Percentiles rank a stretch among this genome's conserved stretches.
These are phyloP conservation scores for Danio rerio DNA, from an alignment of 2,113 vertebrate genomes.

Conservation along the genomic window GRCz12tu NC_133178.1:26876501-26877000, in stretches of 20 bases:
- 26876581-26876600: background rate
- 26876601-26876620: background rate
- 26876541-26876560: background rate
- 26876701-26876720: constrained; percentile 21
- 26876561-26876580: background rate
- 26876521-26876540: background rate
- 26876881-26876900: background rate
- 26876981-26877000: constrained; percentile 47
- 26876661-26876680: background rate
- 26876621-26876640: background rate
- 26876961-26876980: constrained; percentile 51
- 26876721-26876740: constrained; percentile 4
- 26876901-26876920: constrained; percentile 11
- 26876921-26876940: constrained; percentile 53
- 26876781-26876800: constrained; percentile 83
- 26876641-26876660: background rate
- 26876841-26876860: constrained; percentile 19
- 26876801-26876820: constrained; percentile 83
- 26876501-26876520: background rate
- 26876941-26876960: constrained; percentile 62
- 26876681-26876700: background rate
- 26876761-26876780: background rate
- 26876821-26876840: constrained; percentile 67
- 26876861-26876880: background rate
- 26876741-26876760: constrained; percentile 5